Conservation (phyloP, 2,888 invertebrate species). For the Cephonodes hylas region DNA sequence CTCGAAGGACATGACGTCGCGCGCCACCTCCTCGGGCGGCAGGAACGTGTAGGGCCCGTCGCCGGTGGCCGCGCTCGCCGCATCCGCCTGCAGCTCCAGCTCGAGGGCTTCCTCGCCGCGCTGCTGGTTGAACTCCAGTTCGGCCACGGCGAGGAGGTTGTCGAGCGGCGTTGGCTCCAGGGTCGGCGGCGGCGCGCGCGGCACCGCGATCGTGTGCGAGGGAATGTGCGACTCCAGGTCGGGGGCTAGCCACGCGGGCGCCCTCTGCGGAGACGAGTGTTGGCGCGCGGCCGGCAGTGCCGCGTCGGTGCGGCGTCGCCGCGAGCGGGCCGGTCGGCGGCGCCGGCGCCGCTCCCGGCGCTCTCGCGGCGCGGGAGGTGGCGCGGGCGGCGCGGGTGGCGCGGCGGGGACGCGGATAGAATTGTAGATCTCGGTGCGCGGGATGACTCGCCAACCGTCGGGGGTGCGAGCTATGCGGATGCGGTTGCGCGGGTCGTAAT, state of each 20-base stretch:
- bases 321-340: slow-evolving; percentile 33
- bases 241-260: slow-evolving; percentile 61
- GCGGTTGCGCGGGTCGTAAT: slow-evolving; percentile 92
- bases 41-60: slow-evolving; percentile 52
- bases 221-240: slow-evolving; percentile 83
- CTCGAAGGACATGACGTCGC: slow-evolving; percentile 70
- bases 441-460: slow-evolving; percentile 91
- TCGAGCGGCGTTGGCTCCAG: slow-evolving; percentile 79
- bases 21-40: slow-evolving; percentile 59
- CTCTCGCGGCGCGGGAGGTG: slow-evolving; percentile 34
- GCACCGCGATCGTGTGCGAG: slow-evolving; percentile 82
- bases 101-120: slow-evolving; percentile 58
- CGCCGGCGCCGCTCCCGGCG: slow-evolving; percentile 32
- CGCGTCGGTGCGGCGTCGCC: slow-evolving; percentile 37
- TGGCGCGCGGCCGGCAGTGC: slow-evolving; percentile 22
- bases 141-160: slow-evolving; percentile 83
- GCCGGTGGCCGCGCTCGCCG: slow-evolving; percentile 29
- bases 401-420: slow-evolving; percentile 60
- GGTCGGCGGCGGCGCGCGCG: slow-evolving; percentile 51
- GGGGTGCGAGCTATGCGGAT: slow-evolving; percentile 91
- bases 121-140: slow-evolving; percentile 84
- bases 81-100: slow-evolving; percentile 43
- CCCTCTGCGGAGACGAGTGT: slow-evolving; percentile 35
- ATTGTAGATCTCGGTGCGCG: slow-evolving; percentile 85
- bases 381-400: slow-evolving; percentile 34